phyloP scores from a whole-genome alignment of 2,113 vertebrate species.

The Psammodynastes pulverulentus region DNA sequence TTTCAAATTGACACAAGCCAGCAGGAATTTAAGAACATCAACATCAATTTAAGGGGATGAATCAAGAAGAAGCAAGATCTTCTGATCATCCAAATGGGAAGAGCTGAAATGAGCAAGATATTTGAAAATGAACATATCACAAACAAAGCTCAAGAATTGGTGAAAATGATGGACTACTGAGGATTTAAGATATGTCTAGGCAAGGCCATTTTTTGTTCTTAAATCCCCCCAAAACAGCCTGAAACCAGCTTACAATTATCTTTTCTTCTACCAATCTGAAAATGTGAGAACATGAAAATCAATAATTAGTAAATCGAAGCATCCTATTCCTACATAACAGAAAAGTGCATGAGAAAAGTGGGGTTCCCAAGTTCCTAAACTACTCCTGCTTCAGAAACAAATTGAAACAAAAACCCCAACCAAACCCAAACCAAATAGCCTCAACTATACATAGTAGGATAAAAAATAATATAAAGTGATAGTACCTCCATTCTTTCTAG shows the following conservation, averaged over 20 bases:
- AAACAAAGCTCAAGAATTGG: neutral
- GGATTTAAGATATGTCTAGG: neutral
- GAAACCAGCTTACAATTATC: neutral
- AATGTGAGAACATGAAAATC: neutral
- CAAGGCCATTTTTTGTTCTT: neutral
- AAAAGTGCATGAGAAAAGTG: neutral
- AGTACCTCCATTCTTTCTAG: no score
- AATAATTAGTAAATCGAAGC: neutral
- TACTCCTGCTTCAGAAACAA: neutral
- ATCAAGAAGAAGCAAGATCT: neutral
- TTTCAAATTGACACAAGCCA: neutral
- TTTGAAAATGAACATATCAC: neutral
- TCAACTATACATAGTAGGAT: no score
- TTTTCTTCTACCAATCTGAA: neutral
- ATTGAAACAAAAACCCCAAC: no score
- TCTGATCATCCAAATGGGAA: neutral
- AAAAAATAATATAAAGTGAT: no score
- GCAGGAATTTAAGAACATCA: neutral
- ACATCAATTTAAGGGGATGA: neutral
- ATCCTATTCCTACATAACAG: neutral
- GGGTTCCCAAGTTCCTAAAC: neutral
- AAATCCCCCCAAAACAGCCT: neutral
- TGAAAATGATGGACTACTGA: neutral
- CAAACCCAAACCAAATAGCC: neutral
- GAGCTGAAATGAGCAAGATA: neutral